phyloP scores from a whole-genome alignment of 2,797 vertebrate species.

The Mus minutoides region DNA sequence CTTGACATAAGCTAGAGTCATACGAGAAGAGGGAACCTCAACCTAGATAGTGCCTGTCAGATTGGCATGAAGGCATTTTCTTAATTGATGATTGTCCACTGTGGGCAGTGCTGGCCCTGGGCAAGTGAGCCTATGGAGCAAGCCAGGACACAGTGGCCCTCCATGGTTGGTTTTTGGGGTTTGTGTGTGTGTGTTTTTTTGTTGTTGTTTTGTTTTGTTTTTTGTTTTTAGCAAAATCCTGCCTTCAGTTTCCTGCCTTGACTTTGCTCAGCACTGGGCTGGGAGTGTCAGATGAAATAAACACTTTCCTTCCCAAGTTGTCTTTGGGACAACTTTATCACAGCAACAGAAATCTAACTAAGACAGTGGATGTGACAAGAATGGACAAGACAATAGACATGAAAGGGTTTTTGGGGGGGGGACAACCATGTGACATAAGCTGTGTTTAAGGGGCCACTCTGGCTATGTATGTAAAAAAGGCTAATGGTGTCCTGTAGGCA shows the following conservation, averaged over 20 bases:
- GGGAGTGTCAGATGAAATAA: neutral
- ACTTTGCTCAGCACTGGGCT: neutral
- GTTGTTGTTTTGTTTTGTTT: no score
- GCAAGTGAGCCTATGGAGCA: neutral
- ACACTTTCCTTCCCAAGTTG: neutral
- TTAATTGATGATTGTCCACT: neutral
- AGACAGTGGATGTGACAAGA: neutral
- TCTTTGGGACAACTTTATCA: neutral
- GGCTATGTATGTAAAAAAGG: neutral
- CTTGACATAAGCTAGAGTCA: neutral
- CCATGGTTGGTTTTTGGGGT: neutral
- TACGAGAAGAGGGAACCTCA: no score
- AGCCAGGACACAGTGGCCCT: neutral
- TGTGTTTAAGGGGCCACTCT: neutral
- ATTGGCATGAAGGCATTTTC: neutral
- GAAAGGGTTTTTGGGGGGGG: neutral
- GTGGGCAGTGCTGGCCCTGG: neutral
- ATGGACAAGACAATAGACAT: neutral
- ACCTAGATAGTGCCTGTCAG: neutral
- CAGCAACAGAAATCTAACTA: neutral
- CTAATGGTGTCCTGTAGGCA: neutral
- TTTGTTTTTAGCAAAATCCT: neutral
- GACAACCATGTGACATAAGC: neutral
- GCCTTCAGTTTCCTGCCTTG: neutral
- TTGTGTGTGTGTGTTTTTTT: no score